These are phyloP conservation scores for Drosophila formosana DNA, from an alignment of 2,888 invertebrate species.

Conservation along the genomic window DNA sequence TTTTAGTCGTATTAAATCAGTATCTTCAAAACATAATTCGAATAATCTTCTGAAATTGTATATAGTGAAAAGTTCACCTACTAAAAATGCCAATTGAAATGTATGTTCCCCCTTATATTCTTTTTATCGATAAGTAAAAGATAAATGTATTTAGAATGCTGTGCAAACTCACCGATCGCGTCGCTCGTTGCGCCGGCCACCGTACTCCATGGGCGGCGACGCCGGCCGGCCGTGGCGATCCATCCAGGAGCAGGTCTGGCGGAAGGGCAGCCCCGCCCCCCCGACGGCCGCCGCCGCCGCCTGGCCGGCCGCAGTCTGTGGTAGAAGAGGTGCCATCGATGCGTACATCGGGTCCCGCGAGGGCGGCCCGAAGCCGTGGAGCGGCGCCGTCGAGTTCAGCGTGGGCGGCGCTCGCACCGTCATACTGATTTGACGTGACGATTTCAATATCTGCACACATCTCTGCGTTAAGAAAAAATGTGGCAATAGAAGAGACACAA, in stretches of 20 bases:
- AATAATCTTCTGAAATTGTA: too few relatives aligned
- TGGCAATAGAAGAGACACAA: slow-evolving; percentile 85
- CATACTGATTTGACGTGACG: slow-evolving; percentile 94
- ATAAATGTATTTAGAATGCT: too few relatives aligned
- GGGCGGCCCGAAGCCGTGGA: slow-evolving; percentile 86
- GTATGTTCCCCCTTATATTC: too few relatives aligned
- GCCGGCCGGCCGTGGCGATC: slow-evolving; percentile 95
- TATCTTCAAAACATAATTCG: too few relatives aligned
- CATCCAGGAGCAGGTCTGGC: slow-evolving; percentile 97
- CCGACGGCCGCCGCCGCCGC: slow-evolving; percentile 64
- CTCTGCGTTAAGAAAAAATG: slow-evolving; percentile 86
- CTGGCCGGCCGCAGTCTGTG: slow-evolving; percentile 75
- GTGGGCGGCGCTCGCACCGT: slow-evolving; percentile 92
- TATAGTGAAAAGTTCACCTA: too few relatives aligned
- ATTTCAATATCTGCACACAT: slow-evolving; percentile 93
- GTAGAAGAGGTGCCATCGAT: slow-evolving; percentile 83
- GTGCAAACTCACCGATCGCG: slow-evolving; percentile 81
- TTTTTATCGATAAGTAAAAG: too few relatives aligned
- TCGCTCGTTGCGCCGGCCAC: slow-evolving; percentile 84
- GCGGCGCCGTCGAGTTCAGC: slow-evolving; percentile 88
- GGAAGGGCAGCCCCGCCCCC: slow-evolving; percentile 84
- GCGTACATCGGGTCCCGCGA: slow-evolving; percentile 85
- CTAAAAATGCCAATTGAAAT: too few relatives aligned
- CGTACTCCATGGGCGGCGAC: slow-evolving; percentile 91
- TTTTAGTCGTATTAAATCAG: too few relatives aligned